phyloP scores from a whole-genome alignment of 2,113 vertebrate species.

The Boulengerochromis microlepis region DNA sequence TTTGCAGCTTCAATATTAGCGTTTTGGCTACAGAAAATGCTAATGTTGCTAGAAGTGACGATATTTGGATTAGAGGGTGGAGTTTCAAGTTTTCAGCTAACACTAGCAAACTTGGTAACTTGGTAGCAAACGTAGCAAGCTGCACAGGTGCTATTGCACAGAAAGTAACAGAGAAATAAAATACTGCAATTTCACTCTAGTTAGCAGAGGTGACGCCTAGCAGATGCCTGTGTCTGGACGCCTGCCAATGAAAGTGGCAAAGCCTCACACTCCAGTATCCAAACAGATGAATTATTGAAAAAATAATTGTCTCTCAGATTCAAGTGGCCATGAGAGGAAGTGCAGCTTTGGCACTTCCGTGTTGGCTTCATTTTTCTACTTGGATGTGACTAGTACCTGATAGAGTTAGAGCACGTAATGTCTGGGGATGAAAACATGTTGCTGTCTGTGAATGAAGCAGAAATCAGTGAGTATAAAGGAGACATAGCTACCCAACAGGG shows the following conservation, averaged over 20 bases:
- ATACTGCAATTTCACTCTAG: background rate
- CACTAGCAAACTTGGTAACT: background rate
- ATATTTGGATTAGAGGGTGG: background rate
- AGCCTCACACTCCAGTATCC: background rate
- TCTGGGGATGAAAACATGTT: background rate
- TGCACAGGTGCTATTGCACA: background rate
- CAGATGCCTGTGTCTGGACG: fast-evolving
- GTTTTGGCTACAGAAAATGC: background rate
- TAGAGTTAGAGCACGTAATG: background rate
- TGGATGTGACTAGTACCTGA: background rate
- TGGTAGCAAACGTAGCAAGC: fast-evolving
- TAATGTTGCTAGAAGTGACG: background rate
- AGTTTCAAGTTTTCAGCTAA: fast-evolving
- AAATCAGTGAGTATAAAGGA: background rate
- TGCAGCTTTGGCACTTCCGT: background rate
- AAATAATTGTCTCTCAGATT: background rate
- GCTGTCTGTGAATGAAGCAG: background rate
- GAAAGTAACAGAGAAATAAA: background rate
- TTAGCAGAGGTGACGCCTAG: fast-evolving
- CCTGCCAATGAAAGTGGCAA: background rate
- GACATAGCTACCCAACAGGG: background rate
- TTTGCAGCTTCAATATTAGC: background rate
- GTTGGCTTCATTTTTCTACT: background rate
- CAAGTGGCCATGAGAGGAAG: background rate
- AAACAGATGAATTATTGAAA: background rate